These are phyloP conservation scores for Eupithecia centaureata DNA, from an alignment of 2,888 invertebrate species.

Conservation along the genomic window DNA sequence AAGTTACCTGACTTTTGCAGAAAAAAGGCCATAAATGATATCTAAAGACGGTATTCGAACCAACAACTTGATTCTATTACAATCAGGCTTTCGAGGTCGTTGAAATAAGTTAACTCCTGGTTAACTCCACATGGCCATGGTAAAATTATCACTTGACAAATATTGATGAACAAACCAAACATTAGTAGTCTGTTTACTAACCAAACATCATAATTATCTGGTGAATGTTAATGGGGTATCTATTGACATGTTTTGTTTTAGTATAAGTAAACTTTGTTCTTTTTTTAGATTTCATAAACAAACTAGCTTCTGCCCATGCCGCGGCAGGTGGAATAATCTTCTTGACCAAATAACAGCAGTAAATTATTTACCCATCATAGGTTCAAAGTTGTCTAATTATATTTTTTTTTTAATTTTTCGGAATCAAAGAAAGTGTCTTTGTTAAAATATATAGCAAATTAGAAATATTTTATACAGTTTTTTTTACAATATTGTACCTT, in stretches of 20 bases:
- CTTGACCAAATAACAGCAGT: neutral
- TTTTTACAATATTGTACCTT: no score
- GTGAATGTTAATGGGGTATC: neutral
- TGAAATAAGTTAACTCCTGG: neutral
- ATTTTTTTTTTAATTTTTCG: no score
- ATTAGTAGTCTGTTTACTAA: slow-evolving; percentile 11
- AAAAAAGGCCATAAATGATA: no score
- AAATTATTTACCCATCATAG: no score
- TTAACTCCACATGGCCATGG: slow-evolving; percentile 2
- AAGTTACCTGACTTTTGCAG: no score
- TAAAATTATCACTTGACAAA: slow-evolving; percentile 7
- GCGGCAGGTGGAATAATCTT: no score
- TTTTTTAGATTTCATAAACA: neutral
- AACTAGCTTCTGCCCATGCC: neutral
- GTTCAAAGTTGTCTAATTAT: no score
- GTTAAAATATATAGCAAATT: no score
- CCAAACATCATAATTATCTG: slow-evolving; percentile 14
- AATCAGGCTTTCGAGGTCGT: neutral
- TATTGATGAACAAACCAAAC: slow-evolving; percentile 18
- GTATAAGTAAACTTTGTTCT: neutral
- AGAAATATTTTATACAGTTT: no score
- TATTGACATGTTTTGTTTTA: slow-evolving; percentile 4
- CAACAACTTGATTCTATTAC: neutral
- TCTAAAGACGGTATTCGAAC: no score
- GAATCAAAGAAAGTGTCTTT: no score